Base-by-base conservation (phyloP, 2,113 vertebrate species). In the Clarias gariepinus region DNA sequence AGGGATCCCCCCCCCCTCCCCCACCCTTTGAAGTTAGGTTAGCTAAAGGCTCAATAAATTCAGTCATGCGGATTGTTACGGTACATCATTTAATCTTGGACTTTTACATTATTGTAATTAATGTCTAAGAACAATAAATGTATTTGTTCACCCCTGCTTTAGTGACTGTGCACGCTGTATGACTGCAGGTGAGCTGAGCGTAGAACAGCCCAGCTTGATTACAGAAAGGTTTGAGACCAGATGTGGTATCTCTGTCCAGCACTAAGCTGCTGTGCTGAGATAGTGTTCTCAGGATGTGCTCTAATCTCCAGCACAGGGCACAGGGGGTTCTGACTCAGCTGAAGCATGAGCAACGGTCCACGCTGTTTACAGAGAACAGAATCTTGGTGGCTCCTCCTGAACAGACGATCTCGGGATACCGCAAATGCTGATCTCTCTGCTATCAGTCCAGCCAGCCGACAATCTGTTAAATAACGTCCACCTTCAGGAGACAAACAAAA, bases 401-500 rank as follows among this genome's bases (percentile, higher is more conserved):
- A 61, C 83, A 87, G 64, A 81, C 83, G 8, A 84, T 33, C 58
- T 57, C 41, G 69, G 80, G 64, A 63, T 76, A 41, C 18, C 76
- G 23, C 41, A 85, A 85, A 78, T 63, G 30, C 21, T 28, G 33
- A 41, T 9, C 73, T 86, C 84, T 77, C 83, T 7, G 55, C 71
- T 88, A 90, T 88, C 86, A 61, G n/a, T 68, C 13, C 4, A 6
- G 73, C 66, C 83, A 84, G 81, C 68, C 85, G 76, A 61, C 83
- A 89, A 89, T 85, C 86, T 89, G 89, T 90, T 89, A 81, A 89
- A 85, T 86, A 90, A 89, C 85, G 23, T 64, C 69, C 41, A 57
- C 68, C 60, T 81, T 78, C 55, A 63, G 79, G 68, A 76, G 79
- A 68, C 11, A 87, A 66, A 81, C 28, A 3, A 61, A 28, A 28